Evolutionary conservation across 2,113 vertebrate species (phyloP), one percentile per base, ranked within the genome.

Genomic region (Chloropsis cyanopogon): DNA sequence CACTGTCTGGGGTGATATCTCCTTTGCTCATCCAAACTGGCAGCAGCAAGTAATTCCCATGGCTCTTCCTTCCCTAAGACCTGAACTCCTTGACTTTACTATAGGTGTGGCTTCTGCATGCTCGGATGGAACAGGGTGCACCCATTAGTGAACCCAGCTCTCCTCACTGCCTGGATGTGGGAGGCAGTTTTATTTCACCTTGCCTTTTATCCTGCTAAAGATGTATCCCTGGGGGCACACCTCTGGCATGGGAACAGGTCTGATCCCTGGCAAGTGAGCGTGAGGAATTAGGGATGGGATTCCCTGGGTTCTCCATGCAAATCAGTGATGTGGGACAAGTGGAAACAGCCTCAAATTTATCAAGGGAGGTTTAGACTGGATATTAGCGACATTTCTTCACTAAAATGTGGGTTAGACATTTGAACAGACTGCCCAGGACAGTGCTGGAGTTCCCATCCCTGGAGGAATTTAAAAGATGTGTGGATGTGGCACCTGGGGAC

Each of bases 251-350:
- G 39, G 54, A 84, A 71, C 47, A 31, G 53, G 8, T 22, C 31
- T 54, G 70, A 60, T 31, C 52, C 44, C 71, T 60, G 61, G 31
- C 46, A 46, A 70, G 22, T 1, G 19, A 73, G 33, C 0, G 5
- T 29, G 50, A 86, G 56, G 66, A 79, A 56, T 41, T 18, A 23
- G 28, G 92, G 39, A 44, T 49, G 68, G 66, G 33, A 75, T 70
- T n/a, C 12, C 39, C 19, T 3, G 20, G 6, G 19, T 9, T 42
- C 20, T 19, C 15, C 33, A 9, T 12, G 24, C 0, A 1, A 41
- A 33, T 21, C 50, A 12, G 11, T 12, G 23, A 69, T 5, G 13
- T 82, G n/a, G 29, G 61, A 53, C 3, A 28, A 54, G 37, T 52
- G 28, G 35, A 69, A 42, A 69, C 19, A 29, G 12, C 22, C 41